Conservation (phyloP, 2,888 invertebrate species). For the Synanthedon myopaeformis region DNA sequence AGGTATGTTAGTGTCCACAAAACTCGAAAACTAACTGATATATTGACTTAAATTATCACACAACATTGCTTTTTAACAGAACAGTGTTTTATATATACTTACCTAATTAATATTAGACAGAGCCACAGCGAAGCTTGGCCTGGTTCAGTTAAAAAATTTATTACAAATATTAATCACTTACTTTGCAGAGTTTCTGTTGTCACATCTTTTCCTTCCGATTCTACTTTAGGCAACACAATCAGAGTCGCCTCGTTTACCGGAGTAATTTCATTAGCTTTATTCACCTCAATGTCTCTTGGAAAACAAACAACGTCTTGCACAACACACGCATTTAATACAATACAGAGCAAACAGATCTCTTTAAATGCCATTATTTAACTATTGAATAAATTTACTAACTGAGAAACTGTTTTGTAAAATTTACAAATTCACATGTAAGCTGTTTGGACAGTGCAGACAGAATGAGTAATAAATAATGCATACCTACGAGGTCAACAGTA, state of each 20-base stretch:
- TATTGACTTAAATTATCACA: no score
- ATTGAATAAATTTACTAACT: not conserved
- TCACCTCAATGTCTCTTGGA: conserved; percentile 21
- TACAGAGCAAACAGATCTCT: conserved; percentile 9
- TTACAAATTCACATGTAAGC: not conserved
- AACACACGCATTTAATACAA: conserved; percentile 14
- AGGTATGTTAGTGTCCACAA: no score
- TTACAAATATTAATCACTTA: not conserved
- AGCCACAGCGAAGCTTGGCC: no score
- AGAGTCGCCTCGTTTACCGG: conserved; percentile 6
- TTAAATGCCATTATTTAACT: conserved; percentile 6
- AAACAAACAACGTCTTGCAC: conserved; percentile 15
- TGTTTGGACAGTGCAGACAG: not conserved
- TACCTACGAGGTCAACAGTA: conserved; percentile 17
- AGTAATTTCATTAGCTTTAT: conserved; percentile 12
- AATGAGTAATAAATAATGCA: not conserved
- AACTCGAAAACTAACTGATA: no score
- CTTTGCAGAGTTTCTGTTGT: not conserved
- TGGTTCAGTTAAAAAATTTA: no score
- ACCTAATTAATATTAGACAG: no score
- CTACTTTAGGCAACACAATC: not conserved
- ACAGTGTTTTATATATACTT: no score
- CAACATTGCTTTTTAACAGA: no score
- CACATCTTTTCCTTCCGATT: not conserved
- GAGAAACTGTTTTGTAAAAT: not conserved